phyloP scores from a whole-genome alignment of 23 tunicate genomes.

The Halocynthia roretzi region DNA sequence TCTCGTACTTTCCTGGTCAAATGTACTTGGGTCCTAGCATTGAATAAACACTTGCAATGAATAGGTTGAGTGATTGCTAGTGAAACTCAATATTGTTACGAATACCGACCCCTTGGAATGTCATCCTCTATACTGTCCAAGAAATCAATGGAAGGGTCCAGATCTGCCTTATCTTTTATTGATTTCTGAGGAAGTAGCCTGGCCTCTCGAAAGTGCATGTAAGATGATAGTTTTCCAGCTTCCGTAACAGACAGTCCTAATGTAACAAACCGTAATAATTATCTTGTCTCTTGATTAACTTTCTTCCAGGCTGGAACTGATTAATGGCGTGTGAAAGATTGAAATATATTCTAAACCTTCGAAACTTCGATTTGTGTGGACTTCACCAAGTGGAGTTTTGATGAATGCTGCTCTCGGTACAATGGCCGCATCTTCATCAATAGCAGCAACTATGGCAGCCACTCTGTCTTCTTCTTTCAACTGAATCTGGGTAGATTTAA shows the following conservation, averaged over 20 bases:
- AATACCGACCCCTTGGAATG: slow-evolving; percentile 78
- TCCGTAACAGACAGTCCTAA: slow-evolving; percentile 81
- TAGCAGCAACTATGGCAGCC: slow-evolving; percentile 78
- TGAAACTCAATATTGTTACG: background rate
- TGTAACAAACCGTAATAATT: background rate
- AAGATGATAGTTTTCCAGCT: slow-evolving; percentile 68
- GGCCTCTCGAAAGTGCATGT: slow-evolving; percentile 77
- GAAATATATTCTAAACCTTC: slow-evolving; percentile 45
- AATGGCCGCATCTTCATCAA: slow-evolving; percentile 80
- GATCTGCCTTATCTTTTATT: slow-evolving; percentile 74
- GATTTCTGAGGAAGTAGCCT: slow-evolving; percentile 32
- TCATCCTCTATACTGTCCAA: slow-evolving; percentile 91
- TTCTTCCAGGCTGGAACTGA: background rate
- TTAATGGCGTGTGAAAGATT: background rate
- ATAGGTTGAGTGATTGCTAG: background rate
- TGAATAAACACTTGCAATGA: too few species aligned
- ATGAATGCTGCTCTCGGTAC: slow-evolving; percentile 94
- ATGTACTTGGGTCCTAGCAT: too few species aligned
- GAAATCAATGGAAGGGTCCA: slow-evolving; percentile 93
- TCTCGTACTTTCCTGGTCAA: too few species aligned
- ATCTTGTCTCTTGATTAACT: background rate
- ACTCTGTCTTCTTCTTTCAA: slow-evolving; percentile 92
- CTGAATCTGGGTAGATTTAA: slow-evolving; percentile 42
- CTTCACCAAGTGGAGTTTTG: slow-evolving; percentile 89
- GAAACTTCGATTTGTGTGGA: slow-evolving; percentile 80